These are phyloP conservation scores for Habroteleia sp. DNA, from an alignment of 2,888 invertebrate species.

Conservation along the genomic window DNA sequence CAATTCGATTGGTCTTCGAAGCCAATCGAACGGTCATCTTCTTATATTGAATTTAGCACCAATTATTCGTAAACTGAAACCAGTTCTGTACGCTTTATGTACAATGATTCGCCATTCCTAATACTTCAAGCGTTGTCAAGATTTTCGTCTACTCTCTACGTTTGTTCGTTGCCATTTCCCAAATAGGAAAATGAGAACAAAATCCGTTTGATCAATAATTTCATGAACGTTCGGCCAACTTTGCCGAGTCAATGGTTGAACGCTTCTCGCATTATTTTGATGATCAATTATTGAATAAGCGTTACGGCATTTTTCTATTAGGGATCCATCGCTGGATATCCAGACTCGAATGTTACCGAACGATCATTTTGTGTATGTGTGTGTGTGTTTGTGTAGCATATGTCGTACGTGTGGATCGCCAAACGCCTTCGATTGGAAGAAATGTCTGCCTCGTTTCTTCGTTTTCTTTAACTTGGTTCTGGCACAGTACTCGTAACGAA, in stretches of 20 bases:
- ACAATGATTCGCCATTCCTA: slow-evolving; percentile 14
- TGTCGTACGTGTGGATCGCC: slow-evolving; percentile 33
- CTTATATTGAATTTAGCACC: slow-evolving; percentile 26
- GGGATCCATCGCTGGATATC: slow-evolving; percentile 21
- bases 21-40: slow-evolving; percentile 2
- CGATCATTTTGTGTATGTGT: slow-evolving; percentile 21
- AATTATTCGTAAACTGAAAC: slow-evolving; percentile 22
- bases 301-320: slow-evolving; percentile 2
- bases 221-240: neutral
- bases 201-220: slow-evolving; percentile 19
- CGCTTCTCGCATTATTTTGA: too few relatives aligned
- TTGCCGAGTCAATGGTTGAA: too few relatives aligned
- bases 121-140: slow-evolving; percentile 32
- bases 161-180: slow-evolving; percentile 10
- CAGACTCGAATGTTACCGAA: slow-evolving; percentile 31
- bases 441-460: slow-evolving; percentile 19
- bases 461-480: slow-evolving; percentile 29
- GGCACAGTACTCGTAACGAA: slow-evolving; percentile 47
- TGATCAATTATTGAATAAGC: slow-evolving; percentile 16
- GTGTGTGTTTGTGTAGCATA: slow-evolving; percentile 20
- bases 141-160: slow-evolving; percentile 5
- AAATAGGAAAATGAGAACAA: slow-evolving; percentile 4
- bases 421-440: slow-evolving; percentile 51
- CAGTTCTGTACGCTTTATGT: slow-evolving; percentile 28
- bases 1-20: slow-evolving; percentile 12